Evolutionary conservation across 2,888 invertebrate species (phyloP), one percentile per base, ranked within the genome.

Genomic region (Sphaerophoria rueppellii): DNA sequence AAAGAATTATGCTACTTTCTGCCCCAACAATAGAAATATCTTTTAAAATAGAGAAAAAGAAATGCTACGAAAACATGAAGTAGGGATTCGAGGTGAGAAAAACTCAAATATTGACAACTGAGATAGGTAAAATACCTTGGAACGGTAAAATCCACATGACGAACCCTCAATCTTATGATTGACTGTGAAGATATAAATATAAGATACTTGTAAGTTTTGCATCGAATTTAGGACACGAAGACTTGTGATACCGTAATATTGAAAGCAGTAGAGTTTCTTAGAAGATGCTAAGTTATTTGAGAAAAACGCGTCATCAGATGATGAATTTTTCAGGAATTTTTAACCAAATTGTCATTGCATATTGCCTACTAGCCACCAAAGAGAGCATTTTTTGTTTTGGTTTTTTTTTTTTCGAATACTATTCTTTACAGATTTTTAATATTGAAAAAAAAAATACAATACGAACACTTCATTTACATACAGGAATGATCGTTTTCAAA

Each of bases 1-100:
- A 32, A 75, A 71, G 63, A 71, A 70, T 54, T 60, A 24, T 24
- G 24, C 24, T 24, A 46, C n/a, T 65, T 65, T 65, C 58, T 46
- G 48, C 52, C 63, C 50, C 35, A 57, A 46, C 6, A 54, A 52
- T 60, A 52, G n/a, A 61, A 0, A 34, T 16, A 77, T 5, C 4
- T 6, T 32, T 58, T 32, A 2, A 35, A 0, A 50, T 54, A 55
- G 16, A 14, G 4, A 55, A 32, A 35, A 12, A 24, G 48, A 48
- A 14, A 48, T 32, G 35, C 6, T 57, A 11, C 57, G 43, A 12
- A n/a, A 11, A 4, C 4, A 52, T 34, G 40, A 52, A 65, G n/a
- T 14, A 55, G 14, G 24, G 24, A 24, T 2, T 24, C 24, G 24
- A 24, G 24, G 24, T 24, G 24, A 24, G 2, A 24, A 24, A 24